Evolutionary conservation across 1,140 invertebrate genomes (phyloP), one percentile per base, ranked within the genome.

Genomic region (Amyelois transitella): DNA sequence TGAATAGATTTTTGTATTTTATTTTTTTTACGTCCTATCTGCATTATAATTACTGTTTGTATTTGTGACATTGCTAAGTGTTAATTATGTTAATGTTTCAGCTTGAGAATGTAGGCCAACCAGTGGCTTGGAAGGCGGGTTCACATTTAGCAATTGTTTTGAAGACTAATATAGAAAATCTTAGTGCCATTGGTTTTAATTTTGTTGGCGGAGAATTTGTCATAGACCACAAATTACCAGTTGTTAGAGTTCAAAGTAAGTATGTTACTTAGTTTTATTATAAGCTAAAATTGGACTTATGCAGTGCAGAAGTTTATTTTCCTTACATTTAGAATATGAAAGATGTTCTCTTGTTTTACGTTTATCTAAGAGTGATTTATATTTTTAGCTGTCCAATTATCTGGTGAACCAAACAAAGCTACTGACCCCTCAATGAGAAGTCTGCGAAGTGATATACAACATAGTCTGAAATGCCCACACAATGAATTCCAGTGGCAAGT

Each of bases 201-300:
- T 87, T 84, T 74, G 68, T 85, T 55, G 76, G 79, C 44, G 84
- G 82, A 20, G 84, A 87, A 53, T 83, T 83, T 60, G 73, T 86
- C 18, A 81, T 87, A 55, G 78, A 87, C 58, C 81, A 86, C 51
- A 84, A 83, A 56, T 49, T 87, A 43, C 82, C 84, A 38, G 79
- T 87, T 62, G 81, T 84, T 10, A 74, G 84, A 55, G 81, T 87
- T 69, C 82, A 87, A 66, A 87, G 84, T 87, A 65, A 73, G 77
- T 77, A 45, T 32, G n/a, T n/a, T n/a, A n/a, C n/a, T n/a, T n/a
- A n/a, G n/a, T n/a, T 49, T 14, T 14, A 49, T 43, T 38, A 18
- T 43, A 53, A 18, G 24, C 7, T 14, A 24, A 14, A 19, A 24
- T 51, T 51, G 21, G 24, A 22, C 14, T 56, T 38, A 0, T 32